phyloP scores from a whole-genome alignment of 2,113 vertebrate genomes.

The Grallaria varia region DNA sequence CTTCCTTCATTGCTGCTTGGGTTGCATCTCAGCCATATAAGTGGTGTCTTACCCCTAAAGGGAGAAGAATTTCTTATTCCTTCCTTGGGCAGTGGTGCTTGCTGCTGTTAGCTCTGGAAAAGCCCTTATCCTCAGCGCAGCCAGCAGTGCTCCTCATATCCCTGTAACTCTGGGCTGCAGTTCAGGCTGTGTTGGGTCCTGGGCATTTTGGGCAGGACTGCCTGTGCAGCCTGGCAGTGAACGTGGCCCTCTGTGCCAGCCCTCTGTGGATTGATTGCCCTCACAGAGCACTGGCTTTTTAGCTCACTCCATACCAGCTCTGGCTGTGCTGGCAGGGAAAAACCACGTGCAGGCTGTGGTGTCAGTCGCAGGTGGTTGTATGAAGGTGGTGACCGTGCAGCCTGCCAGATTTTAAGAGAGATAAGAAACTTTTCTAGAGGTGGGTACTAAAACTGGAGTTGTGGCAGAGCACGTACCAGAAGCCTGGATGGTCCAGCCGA shows the following conservation, averaged over 20 bases:
- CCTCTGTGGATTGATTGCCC: background rate
- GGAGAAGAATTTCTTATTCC: background rate
- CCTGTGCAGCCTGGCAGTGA: background rate
- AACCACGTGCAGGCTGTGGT: background rate
- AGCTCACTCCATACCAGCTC: background rate
- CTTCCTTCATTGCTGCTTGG: background rate
- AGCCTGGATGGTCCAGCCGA: background rate
- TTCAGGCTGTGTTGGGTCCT: background rate
- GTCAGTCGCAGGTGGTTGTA: background rate
- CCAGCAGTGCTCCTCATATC: background rate
- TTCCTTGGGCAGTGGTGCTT: background rate
- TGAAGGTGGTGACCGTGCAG: background rate
- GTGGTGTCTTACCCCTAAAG: background rate
- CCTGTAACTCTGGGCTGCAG: background rate
- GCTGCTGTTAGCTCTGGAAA: background rate
- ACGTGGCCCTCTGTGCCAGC: background rate
- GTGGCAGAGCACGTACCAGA: background rate
- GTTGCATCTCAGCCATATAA: background rate
- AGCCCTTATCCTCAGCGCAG: background rate
- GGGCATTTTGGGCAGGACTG: background rate
- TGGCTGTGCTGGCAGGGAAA: background rate
- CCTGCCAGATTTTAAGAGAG: background rate
- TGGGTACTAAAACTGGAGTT: background rate
- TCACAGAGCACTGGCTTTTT: background rate
- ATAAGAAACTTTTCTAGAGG: background rate